Conservation (phyloP, 2,797 vertebrate species). For the Chromis chromis region DNA sequence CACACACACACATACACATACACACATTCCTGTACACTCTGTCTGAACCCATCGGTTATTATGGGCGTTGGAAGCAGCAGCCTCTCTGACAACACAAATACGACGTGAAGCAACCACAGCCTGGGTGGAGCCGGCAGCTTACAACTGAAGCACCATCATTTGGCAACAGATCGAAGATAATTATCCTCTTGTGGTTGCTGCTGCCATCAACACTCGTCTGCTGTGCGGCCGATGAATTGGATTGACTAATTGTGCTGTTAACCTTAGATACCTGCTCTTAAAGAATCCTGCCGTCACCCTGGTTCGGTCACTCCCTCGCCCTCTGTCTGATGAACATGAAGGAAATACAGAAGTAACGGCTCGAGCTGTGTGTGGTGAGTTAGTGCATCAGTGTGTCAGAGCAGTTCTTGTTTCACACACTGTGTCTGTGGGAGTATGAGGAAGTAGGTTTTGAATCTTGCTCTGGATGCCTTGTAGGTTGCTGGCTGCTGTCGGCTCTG, state of each 20-base stretch:
- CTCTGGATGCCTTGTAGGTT: constrained; percentile 57
- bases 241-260: constrained; percentile 37
- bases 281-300: constrained; percentile 1
- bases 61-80: constrained; percentile 55
- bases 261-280: constrained; percentile 7
- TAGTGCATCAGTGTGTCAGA: constrained; percentile 16
- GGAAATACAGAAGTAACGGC: constrained; percentile 67
- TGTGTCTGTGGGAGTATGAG: constrained; percentile 74
- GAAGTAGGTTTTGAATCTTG: constrained; percentile 77
- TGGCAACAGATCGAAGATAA: constrained; percentile 65
- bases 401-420: constrained; percentile 77
- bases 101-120: constrained; percentile 69
- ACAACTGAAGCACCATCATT: constrained; percentile 70
- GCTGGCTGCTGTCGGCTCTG: constrained; percentile 28
- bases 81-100: constrained; percentile 51
- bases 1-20: neutral
- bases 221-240: constrained; percentile 11
- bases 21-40: constrained; percentile 1
- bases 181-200: constrained; percentile 24
- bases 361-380: constrained; percentile 21
- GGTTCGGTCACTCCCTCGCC: constrained; percentile 17
- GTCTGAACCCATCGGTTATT: constrained; percentile 52
- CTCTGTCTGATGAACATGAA: constrained; percentile 12
- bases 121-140: constrained; percentile 72
- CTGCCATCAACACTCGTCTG: constrained; percentile 21